A percentile compares a stretch with the other conserved stretches of the same genome.
phyloP scores from a whole-genome alignment of 2,113 vertebrate species.

The Axis porcinus region DNA sequence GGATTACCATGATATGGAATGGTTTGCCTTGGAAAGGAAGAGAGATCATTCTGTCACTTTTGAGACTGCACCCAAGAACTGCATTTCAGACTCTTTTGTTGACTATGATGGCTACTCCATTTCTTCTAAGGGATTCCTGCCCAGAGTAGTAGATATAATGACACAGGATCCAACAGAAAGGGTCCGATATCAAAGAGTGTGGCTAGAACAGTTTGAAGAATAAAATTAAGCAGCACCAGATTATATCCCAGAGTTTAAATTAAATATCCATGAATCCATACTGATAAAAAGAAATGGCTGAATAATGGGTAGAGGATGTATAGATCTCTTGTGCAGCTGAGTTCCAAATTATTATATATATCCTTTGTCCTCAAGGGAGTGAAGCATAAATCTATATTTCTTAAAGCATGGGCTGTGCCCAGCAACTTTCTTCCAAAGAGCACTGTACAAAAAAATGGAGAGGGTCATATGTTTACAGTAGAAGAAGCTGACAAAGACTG shows the following conservation, averaged over 20 bases:
- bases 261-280: neutral
- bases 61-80: neutral
- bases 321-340: neutral
- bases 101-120: neutral
- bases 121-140: neutral
- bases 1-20: neutral
- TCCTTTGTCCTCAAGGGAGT: neutral
- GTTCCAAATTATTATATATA: neutral
- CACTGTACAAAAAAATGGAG: neutral
- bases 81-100: neutral
- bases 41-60: neutral
- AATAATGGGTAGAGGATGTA: neutral
- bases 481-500: neutral
- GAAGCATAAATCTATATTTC: neutral
- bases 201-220: neutral
- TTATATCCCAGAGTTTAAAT: neutral
- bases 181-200: neutral
- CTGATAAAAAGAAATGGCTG: neutral
- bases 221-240: neutral
- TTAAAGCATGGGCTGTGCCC: neutral
- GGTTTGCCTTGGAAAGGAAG: neutral
- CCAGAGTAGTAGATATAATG: neutral
- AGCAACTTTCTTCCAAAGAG: neutral
- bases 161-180: neutral
- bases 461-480: neutral